These are phyloP conservation scores for Lophura nycthemera DNA, from an alignment of 2,113 vertebrate genomes.

Conservation along the genomic window DNA sequence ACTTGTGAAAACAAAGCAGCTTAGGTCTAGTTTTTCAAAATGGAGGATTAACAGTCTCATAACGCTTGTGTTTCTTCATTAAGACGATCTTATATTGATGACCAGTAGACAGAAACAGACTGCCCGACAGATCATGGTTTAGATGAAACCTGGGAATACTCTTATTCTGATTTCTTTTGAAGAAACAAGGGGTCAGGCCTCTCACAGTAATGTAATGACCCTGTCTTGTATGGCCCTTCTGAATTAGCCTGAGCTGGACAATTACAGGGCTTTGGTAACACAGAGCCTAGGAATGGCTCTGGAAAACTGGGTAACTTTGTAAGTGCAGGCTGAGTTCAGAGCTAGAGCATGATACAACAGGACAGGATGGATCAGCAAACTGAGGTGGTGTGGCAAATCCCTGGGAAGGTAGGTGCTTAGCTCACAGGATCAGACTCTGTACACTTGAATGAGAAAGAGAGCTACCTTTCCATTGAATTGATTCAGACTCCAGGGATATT, in stretches of 20 bases:
- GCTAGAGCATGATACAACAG: background rate
- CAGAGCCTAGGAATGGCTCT: background rate
- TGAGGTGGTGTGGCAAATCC: background rate
- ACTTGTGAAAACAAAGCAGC: background rate
- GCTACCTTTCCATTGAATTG: background rate
- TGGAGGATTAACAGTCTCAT: background rate
- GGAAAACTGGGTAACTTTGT: background rate
- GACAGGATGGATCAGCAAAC: background rate
- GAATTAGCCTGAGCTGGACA: background rate
- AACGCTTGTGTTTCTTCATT: background rate
- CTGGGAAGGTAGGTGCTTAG: background rate
- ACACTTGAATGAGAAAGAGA: background rate
- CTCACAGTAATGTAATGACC: background rate
- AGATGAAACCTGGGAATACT: background rate
- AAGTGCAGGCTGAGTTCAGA: background rate
- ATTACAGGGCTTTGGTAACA: background rate
- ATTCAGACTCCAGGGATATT: background rate
- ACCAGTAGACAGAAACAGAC: background rate
- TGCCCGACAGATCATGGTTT: background rate
- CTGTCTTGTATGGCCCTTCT: background rate
- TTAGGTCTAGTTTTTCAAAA: background rate
- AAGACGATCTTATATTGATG: background rate
- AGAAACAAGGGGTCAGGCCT: background rate
- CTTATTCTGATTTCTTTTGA: background rate
- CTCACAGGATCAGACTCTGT: accelerated